Evolutionary conservation across 2,888 invertebrate species (phyloP).

Genomic region (Amiota minor): DNA sequence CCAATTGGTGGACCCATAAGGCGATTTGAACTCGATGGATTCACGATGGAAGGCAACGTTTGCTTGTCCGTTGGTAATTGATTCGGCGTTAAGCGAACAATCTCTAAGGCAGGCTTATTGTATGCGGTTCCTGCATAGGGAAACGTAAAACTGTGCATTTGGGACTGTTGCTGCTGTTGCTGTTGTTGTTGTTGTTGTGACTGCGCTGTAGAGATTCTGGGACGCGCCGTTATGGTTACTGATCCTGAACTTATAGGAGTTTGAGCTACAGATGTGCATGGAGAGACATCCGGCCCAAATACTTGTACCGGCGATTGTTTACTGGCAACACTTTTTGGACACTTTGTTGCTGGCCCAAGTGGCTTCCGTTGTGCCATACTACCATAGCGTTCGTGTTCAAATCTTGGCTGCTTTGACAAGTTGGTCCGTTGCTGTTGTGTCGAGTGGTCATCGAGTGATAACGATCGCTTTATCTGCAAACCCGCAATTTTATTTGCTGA

Average conservation of each 20-base stretch:
- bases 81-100: constrained; percentile 62
- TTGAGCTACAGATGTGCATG: constrained; percentile 38
- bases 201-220: constrained; percentile 9
- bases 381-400: constrained; percentile 55
- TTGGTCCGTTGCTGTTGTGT: constrained; percentile 44
- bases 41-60: constrained; percentile 48
- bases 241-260: constrained; percentile 35
- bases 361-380: neutral
- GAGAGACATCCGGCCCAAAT: constrained; percentile 46
- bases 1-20: constrained; percentile 76
- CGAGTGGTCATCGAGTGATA: constrained; percentile 64
- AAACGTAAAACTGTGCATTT: constrained; percentile 31
- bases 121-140: constrained; percentile 25
- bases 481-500: constrained; percentile 64
- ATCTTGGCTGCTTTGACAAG: constrained; percentile 60
- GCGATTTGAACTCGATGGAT: constrained; percentile 65
- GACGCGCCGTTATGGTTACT: constrained; percentile 50
- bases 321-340: constrained; percentile 20
- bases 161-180: constrained; percentile 19
- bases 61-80: constrained; percentile 40
- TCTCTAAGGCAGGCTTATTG: constrained; percentile 65
- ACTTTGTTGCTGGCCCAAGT: neutral
- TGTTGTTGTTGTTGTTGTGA: constrained; percentile 9
- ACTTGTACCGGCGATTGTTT: constrained; percentile 40
- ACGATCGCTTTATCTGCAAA: constrained; percentile 63